A percentile compares a stretch with the other conserved stretches of the same genome.
Conservation (phyloP, 2,888 invertebrate genomes). For the Notodromas monacha region DNA sequence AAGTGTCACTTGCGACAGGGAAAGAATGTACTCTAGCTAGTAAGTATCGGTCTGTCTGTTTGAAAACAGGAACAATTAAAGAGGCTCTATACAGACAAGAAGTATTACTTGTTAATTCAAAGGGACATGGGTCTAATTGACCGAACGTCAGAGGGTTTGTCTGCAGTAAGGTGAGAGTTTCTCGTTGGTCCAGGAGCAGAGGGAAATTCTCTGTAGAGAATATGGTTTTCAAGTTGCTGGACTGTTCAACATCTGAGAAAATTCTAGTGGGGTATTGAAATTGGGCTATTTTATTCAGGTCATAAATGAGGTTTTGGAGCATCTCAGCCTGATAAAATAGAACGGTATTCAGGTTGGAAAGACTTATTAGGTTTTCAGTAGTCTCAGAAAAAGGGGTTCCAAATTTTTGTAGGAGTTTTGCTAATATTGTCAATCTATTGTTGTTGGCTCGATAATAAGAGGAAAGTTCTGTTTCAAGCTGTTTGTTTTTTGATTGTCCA, state of each 20-base stretch:
- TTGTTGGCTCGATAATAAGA: conserved; percentile 4
- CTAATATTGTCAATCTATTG: conserved; percentile 1
- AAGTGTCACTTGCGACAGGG: conserved; percentile 4
- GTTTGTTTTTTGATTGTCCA: conserved; percentile 2
- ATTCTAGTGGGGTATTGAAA: conserved; percentile 4
- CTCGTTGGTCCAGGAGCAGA: conserved; percentile 4
- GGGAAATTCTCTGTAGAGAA: conserved; percentile 4
- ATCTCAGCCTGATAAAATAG: conserved; percentile 4
- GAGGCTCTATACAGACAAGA: conserved; percentile 4
- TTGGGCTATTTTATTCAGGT: conserved; percentile 4
- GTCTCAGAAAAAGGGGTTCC: conserved; percentile 4
- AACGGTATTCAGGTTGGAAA: conserved; percentile 4
- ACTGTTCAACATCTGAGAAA: conserved; percentile 2
- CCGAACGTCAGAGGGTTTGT: conserved; percentile 4
- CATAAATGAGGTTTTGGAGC: conserved; percentile 4
- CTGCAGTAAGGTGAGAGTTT: conserved; percentile 4
- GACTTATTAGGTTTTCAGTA: conserved; percentile 4
- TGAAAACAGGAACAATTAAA: conserved; percentile 4
- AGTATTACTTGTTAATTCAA: conserved; percentile 1
- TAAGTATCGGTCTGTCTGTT: conserved; percentile 4
- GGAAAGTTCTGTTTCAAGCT: conserved; percentile 4
- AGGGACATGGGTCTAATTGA: conserved; percentile 4
- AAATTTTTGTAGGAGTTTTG: conserved; percentile 2
- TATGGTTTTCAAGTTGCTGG: conserved; percentile 4
- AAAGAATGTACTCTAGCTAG: conserved; percentile 2